Evolutionary conservation across 2,113 vertebrate genomes (phyloP).

Genomic region (Pedionomus torquatus): DNA sequence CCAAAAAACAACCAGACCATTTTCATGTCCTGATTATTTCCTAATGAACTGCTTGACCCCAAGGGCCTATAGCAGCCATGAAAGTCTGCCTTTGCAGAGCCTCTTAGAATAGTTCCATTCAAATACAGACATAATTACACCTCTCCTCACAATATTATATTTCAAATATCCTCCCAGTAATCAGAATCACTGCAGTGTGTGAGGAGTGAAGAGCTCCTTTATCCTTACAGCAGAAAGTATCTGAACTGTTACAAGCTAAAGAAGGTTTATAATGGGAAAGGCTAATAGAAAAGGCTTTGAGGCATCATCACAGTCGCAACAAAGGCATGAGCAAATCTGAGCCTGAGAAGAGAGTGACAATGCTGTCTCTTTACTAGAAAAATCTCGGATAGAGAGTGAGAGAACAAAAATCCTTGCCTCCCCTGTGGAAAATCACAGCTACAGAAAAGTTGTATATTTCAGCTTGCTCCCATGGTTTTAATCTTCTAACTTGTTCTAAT

Average conservation of each 20-base stretch:
- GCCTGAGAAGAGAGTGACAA: not conserved
- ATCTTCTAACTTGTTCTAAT: conserved; percentile 1
- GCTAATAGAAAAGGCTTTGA: conserved; percentile 60
- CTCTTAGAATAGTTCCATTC: conserved; percentile 57
- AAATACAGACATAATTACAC: conserved; percentile 50
- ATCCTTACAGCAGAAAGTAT: conserved; percentile 41
- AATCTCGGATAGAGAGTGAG: not conserved
- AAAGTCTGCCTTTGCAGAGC: conserved; percentile 28
- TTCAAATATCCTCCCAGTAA: conserved; percentile 45
- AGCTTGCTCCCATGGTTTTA: conserved; percentile 29
- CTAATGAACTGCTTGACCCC: conserved; percentile 36
- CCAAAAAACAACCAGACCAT: conserved; percentile 15
- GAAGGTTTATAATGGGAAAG: conserved; percentile 39
- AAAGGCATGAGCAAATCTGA: conserved; percentile 37
- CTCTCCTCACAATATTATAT: conserved; percentile 49
- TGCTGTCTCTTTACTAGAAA: conserved; percentile 35
- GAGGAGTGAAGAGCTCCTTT: conserved; percentile 65
- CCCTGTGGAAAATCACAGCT: not conserved
- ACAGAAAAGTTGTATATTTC: not conserved
- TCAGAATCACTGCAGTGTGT: conserved; percentile 45
- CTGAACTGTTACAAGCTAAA: not conserved
- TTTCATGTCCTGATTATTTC: conserved; percentile 33
- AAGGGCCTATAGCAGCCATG: not conserved
- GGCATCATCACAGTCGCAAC: conserved; percentile 5
- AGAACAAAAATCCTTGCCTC: not conserved